Base-by-base conservation (phyloP, 2,113 vertebrate species). In the Dendropsophus ebraccatus region DNA sequence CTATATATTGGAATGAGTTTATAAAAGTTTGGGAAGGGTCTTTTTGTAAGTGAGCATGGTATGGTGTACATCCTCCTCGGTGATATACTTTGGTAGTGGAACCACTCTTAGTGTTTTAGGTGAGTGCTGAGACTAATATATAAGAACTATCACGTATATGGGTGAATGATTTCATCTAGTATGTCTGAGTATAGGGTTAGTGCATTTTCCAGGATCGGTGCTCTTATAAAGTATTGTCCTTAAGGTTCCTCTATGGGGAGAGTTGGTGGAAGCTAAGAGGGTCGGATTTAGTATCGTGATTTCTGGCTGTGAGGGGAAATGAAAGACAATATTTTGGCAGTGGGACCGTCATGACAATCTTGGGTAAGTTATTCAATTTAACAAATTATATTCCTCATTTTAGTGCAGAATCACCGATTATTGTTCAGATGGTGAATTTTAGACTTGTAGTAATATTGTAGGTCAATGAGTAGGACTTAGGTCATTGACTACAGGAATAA, bases 291-390 rank as follows among this genome's bases (percentile, higher is more conserved):
- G 0, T 21, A 0, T 0, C 73, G 7, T 13, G 77, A 30, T 19
- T 30, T 56, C 17, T 54, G 56, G 54, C 87, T 87, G 88, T 92
- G 89, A 86, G 74, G 54, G 86, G 78, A 16, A 65, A 79, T 32
- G 77, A 0, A 0, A 88, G 69, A 1, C 89, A 88, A 70, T 1
- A 23, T 19, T 93, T 92, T 16, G 89, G 90, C 56, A 0, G 0
- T 0, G 87, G 88, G 23, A 89, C 88, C 41, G 79, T 79, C 52
- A 88, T 92, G 56, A 88, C 45, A 0, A 88, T 91, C 84, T 83
- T 58, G 89, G 88, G 88, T 90, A 89, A 67, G 88, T 75, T 17
- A 76, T 70, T 21, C 6, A 19, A 69, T 19, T 70, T 70, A 41
- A 11, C 7, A 12, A 70, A 41, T 23, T 23, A 23, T 37, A 32